These are phyloP conservation scores for Caranx melampygus DNA, from an alignment of 2,113 vertebrate species.

Conservation along the genomic window DNA sequence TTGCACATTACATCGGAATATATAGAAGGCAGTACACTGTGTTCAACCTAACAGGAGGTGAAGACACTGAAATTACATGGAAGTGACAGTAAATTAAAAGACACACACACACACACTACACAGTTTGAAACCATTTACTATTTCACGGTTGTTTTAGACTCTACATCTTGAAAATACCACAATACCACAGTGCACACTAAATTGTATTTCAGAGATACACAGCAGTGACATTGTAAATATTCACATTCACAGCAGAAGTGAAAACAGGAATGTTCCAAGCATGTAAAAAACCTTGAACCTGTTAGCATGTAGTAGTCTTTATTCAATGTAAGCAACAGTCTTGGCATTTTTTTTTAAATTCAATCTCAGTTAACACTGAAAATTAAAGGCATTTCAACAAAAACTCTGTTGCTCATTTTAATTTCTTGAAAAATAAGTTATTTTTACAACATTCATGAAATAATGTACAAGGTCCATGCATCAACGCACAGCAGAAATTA, in stretches of 20 bases:
- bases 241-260: constrained; percentile 41
- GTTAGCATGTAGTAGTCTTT: constrained; percentile 65
- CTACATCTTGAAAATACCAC: constrained; percentile 50
- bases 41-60: not conserved
- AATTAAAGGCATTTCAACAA: constrained; percentile 75
- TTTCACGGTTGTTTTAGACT: constrained; percentile 45
- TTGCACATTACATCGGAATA: not conserved
- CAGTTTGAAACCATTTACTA: constrained; percentile 59
- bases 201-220: constrained; percentile 47
- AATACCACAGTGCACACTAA: constrained; percentile 38
- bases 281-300: constrained; percentile 47
- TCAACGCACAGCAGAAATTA: constrained; percentile 87
- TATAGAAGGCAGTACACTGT: too few relatives aligned
- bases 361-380: constrained; percentile 64
- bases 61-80: not conserved
- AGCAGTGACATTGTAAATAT: constrained; percentile 37
- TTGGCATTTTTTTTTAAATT: constrained; percentile 67
- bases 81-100: constrained; percentile 17
- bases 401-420: constrained; percentile 74
- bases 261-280: constrained; percentile 58
- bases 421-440: constrained; percentile 88
- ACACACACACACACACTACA: not conserved
- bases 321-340: constrained; percentile 78
- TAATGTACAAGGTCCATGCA: constrained; percentile 92
- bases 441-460: constrained; percentile 95